Base-by-base conservation (phyloP, 2,888 invertebrate genomes). In the Hydrotaea diabolus region DNA sequence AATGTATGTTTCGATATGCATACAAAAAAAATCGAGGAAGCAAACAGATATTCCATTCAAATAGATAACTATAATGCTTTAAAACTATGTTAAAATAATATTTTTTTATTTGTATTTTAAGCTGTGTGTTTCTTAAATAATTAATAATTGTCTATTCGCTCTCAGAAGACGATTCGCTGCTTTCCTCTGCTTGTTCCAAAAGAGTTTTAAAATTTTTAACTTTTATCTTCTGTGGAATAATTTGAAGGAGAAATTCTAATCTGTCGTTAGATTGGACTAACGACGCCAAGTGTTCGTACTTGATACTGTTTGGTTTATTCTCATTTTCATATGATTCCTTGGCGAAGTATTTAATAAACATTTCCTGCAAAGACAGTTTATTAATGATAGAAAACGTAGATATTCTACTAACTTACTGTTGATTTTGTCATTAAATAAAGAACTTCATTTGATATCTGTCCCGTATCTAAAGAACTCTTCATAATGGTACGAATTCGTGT, bases 191-290 rank as follows among this genome's bases (percentile, higher is more conserved):
- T 43, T 88, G 84, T 11, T 86, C 77, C 7, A 92, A 26, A 85
- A 92, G 88, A 36, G 31, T 31, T 31, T 59, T 88, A 13, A 89
- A 0, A 92, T 31, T 90, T 5, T 31, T 31, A 2, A 31, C 31
- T 31, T 91, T 91, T 19, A 92, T 92, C 83, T 92, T 92, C 26
- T 90, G 89, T 15, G 92, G 92, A 15, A 92, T 0, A 92, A 85
- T 55, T 89, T 88, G 31, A 31, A 31, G 31, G 7, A 31, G 31
- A 31, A 31, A 31, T 2, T 31, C 31, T 7, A 31, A 31, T 31
- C 7, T 7, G 2, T 31, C 31, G 31, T 31, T 31, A 9, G 88
- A 88, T 76, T 90, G 90, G 0, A 91, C 90, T 31, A 90, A 83
- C 23, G 90, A 85, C 0, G 92, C 89, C 8, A 92, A 83, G 82